These are phyloP conservation scores for Oscheius sp. DNA, from an alignment of 2,888 invertebrate genomes.

Conservation along the genomic window DNA sequence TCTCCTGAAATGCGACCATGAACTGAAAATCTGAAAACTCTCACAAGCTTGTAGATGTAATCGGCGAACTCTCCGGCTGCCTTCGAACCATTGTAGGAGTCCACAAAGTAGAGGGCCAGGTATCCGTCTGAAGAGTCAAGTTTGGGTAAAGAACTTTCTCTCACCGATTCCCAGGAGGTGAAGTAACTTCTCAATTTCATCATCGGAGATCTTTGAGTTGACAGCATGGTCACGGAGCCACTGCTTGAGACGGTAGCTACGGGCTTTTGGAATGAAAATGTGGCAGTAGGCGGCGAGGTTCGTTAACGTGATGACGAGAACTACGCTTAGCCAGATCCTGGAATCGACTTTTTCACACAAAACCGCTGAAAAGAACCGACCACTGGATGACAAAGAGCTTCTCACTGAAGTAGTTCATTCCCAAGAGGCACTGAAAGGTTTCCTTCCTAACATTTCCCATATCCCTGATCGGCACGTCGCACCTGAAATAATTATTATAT, in stretches of 20 bases:
- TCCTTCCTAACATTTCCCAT: constrained; percentile 5
- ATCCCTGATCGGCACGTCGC: constrained; percentile 22
- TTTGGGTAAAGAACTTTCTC: too few relatives aligned
- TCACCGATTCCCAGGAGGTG: too few relatives aligned
- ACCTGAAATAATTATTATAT: too few relatives aligned
- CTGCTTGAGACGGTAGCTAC: not conserved
- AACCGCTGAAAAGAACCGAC: not conserved
- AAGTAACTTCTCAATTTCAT: too few relatives aligned
- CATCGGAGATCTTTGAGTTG: too few relatives aligned
- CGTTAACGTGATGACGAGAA: not conserved
- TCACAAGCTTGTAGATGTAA: too few relatives aligned
- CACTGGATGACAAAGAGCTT: constrained; percentile 37
- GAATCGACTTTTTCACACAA: not conserved
- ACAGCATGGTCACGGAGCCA: too few relatives aligned
- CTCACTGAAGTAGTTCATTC: constrained; percentile 29
- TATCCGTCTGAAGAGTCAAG: constrained; percentile 1
- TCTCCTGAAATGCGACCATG: too few relatives aligned
- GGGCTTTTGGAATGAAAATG: not conserved
- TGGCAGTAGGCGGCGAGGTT: not conserved
- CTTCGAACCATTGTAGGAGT: not conserved
- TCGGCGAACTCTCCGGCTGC: too few relatives aligned
- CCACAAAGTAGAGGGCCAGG: constrained; percentile 18
- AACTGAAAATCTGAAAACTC: too few relatives aligned
- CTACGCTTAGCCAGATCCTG: constrained; percentile 12
- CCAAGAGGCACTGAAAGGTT: constrained; percentile 30